Conservation (phyloP, 2,113 vertebrate species). For the Motacilla tschutschensis region DNA sequence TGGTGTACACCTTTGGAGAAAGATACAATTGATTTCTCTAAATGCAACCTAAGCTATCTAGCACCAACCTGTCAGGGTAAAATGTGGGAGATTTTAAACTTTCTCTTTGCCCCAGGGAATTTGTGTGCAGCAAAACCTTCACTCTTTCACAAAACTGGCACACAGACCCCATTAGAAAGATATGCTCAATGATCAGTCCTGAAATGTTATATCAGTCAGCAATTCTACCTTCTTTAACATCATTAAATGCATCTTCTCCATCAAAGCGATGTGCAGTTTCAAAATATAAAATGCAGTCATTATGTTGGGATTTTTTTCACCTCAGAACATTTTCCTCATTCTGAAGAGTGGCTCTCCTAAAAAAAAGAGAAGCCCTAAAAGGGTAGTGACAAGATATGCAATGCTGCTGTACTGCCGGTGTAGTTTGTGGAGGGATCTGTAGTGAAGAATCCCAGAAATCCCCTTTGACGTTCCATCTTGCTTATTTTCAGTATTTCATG, state of each 20-base stretch:
- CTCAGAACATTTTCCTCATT: background rate
- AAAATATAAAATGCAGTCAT: background rate
- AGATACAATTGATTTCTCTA: background rate
- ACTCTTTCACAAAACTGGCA: background rate
- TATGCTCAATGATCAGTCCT: fast-evolving
- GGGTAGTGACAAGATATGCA: background rate
- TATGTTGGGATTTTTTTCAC: background rate
- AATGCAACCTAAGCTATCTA: background rate
- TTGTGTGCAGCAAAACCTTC: background rate
- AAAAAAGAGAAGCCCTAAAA: background rate
- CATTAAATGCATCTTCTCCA: background rate
- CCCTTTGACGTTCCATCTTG: background rate
- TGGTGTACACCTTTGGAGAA: background rate
- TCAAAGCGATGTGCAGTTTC: background rate
- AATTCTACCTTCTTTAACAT: background rate
- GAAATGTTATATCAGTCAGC: background rate
- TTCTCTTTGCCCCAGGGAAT: background rate
- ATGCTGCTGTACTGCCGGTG: background rate
- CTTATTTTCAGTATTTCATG: background rate
- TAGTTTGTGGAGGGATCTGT: background rate
- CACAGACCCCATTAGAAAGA: background rate
- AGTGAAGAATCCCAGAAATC: background rate
- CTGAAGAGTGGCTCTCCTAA: background rate
- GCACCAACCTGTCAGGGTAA: background rate
- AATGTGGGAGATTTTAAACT: background rate